Conservation (phyloP, 2,113 vertebrate genomes). For the Parus major region DNA sequence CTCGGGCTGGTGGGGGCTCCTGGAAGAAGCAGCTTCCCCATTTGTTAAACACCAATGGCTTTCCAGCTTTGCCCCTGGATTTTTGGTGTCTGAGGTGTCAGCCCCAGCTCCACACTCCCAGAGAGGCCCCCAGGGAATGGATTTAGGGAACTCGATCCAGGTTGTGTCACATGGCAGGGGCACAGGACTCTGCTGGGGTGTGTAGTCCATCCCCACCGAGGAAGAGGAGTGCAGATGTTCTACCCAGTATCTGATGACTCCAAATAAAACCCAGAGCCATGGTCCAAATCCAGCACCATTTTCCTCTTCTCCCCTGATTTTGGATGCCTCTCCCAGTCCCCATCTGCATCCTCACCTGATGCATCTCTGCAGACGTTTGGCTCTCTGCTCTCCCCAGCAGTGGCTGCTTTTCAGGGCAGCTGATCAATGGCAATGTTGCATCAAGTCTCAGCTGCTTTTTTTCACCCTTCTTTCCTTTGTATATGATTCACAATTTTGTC, state of each 20-base stretch:
- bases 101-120: neutral
- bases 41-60: conserved; percentile 42
- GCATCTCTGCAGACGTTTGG: neutral
- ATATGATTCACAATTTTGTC: conserved; percentile 5
- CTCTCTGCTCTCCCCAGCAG: neutral
- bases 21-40: conserved; percentile 48
- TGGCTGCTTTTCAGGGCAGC: neutral
- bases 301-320: neutral
- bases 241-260: neutral
- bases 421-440: neutral
- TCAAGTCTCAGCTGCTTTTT: neutral
- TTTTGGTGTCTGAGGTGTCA: conserved; percentile 1
- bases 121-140: neutral
- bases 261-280: neutral
- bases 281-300: neutral
- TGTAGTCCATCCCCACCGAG: neutral
- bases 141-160: neutral
- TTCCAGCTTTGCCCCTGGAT: conserved; percentile 36
- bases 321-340: neutral
- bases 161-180: accelerated
- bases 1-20: neutral
- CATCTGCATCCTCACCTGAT: neutral
- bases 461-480: neutral
- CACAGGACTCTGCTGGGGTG: neutral
- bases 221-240: neutral